Base-by-base conservation (phyloP, 2,113 vertebrate genomes). In the Limnothrissa miodon region DNA sequence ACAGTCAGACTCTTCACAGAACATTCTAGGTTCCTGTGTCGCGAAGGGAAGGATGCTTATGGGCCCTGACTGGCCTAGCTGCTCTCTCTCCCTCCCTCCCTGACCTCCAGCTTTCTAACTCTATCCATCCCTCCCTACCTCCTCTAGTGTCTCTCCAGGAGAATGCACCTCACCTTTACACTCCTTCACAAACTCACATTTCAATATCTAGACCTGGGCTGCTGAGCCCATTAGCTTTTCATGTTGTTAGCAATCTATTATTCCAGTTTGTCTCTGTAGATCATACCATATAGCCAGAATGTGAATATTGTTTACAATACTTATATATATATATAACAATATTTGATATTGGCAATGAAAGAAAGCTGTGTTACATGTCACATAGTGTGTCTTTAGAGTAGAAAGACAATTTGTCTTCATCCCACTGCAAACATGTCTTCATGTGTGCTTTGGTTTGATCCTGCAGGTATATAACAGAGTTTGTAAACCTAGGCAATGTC, bases 391-490 rank as follows among this genome's bases (percentile, higher is more conserved):
- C 51, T 53, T 29, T 36, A 70, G 62, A 36, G 29, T 74, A 74
- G 66, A 25, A 25, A n/a, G 59, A 25, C 59, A 62, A n/a, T 25
- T n/a, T 62, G 25, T 62, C 7, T 62, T 29, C 59, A 1, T 62
- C 59, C 59, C 25, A 74, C 66, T 74, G 66, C 66, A 33, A 74
- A 74, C 66, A 36, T 74, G 83, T 80, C 45, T 82, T 83, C n/a
- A 83, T 88, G 51, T 86, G 78, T 83, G 81, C 1, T 99, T 95
- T 99, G 97, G 95, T 99, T 97, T 99, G 96, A 98, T 96, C 95
- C 96, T 97, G 95, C 96, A 97, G 96, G 96, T 96, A 96, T 97
- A 95, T 96, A 96, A 97, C 96, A 96, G 96, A 97, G 94, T 97
- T 96, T 96, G 96, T 96, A 96, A 96, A 96, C 96, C 96, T 96